Conservation (phyloP, 1,140 invertebrate species). For the Nymphalis io region DNA sequence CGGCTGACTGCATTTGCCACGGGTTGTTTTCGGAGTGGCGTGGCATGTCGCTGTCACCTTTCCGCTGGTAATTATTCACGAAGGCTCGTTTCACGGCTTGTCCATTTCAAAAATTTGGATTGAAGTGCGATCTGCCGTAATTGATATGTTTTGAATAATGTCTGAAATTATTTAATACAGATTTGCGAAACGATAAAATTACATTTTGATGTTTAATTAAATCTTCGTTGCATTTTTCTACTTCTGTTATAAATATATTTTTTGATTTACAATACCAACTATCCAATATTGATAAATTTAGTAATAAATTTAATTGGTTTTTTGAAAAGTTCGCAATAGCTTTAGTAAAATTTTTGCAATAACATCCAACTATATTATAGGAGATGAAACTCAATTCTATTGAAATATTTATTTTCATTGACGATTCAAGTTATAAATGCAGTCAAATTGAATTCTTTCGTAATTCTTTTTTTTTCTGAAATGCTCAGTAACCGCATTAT, state of each 20-base stretch:
- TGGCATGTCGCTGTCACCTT: conserved; percentile 71
- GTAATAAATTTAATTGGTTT: background rate
- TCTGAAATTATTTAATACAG: background rate
- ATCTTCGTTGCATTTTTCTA: too few species aligned
- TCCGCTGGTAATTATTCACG: conserved; percentile 72
- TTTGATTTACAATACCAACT: too few species aligned
- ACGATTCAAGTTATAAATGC: background rate
- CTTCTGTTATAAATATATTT: too few species aligned
- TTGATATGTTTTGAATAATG: background rate
- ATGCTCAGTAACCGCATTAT: conserved; percentile 38
- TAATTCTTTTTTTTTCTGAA: conserved; percentile 36
- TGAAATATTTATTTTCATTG: background rate
- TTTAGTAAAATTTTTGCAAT: too few species aligned
- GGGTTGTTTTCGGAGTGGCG: conserved; percentile 71
- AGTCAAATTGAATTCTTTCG: conserved; percentile 5
- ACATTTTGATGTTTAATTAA: too few species aligned
- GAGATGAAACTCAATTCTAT: too few species aligned
- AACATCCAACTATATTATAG: too few species aligned
- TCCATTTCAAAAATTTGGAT: conserved; percentile 51
- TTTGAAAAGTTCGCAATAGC: background rate
- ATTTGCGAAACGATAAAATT: background rate
- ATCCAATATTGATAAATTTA: background rate
- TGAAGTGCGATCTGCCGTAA: conserved; percentile 16
- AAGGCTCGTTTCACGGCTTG: conserved; percentile 56
- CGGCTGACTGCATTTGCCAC: conserved; percentile 61